These are phyloP conservation scores for Mesorhabditis sp. DNA, from an alignment of 2,888 invertebrate genomes.

Conservation along the genomic window DNA sequence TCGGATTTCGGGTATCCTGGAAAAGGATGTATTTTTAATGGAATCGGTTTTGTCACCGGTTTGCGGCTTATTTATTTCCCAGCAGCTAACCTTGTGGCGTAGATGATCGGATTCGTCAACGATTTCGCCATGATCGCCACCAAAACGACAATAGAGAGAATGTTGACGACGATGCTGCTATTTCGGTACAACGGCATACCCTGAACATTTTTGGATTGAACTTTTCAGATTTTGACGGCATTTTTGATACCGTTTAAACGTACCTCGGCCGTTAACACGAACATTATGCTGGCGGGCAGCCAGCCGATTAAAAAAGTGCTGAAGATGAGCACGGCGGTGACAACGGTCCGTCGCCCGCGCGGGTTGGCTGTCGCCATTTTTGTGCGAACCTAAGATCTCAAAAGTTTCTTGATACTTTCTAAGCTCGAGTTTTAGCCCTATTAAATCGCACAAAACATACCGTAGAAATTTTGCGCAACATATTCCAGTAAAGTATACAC, in stretches of 20 bases:
- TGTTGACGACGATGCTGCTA: conserved; percentile 21
- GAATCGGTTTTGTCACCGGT: not conserved
- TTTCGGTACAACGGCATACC: conserved; percentile 13
- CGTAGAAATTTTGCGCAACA: conserved; percentile 59
- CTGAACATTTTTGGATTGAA: not conserved
- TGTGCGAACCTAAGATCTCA: conserved; percentile 23
- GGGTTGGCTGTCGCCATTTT: conserved; percentile 25
- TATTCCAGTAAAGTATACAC: conserved; percentile 67
- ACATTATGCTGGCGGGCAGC: conserved; percentile 67
- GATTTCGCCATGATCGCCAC: conserved; percentile 68
- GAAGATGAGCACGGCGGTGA: conserved; percentile 68
- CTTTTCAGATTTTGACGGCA: not conserved
- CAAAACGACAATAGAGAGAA: conserved; percentile 59
- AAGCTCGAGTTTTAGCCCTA: not conserved
- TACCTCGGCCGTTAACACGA: conserved; percentile 61
- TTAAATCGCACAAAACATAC: conserved; percentile 15
- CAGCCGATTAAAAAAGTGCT: conserved; percentile 65
- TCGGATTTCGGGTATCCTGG: conserved; percentile 39
- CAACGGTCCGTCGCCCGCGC: conserved; percentile 55
- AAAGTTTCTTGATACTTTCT: not conserved
- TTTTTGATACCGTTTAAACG: not conserved
- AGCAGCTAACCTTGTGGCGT: conserved; percentile 60
- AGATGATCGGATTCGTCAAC: conserved; percentile 69
- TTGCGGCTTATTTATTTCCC: conserved; percentile 3
- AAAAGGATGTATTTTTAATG: conserved; percentile 8